Conservation (phyloP, 2,113 vertebrate species). For the Phrynosoma blainvillii region DNA sequence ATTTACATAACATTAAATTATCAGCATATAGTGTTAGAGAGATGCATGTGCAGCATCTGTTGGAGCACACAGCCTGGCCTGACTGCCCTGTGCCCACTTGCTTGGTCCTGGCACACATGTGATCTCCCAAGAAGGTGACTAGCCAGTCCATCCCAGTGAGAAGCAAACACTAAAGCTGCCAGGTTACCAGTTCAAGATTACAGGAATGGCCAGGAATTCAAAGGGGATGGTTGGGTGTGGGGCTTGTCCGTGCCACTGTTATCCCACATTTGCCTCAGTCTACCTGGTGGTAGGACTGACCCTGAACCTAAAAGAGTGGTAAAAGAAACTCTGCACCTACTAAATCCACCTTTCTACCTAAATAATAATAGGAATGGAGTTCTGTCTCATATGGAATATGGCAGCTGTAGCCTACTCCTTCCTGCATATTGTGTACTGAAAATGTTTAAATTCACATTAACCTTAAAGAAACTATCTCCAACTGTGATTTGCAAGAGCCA, state of each 20-base stretch:
- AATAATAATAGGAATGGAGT: neutral
- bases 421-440: neutral
- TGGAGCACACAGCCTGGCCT: too few relatives aligned
- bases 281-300: neutral
- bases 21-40: too few relatives aligned
- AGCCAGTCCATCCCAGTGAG: neutral
- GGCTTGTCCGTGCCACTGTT: neutral
- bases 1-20: too few relatives aligned
- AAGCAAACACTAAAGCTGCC: neutral
- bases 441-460: slow-evolving; percentile 58
- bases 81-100: too few relatives aligned
- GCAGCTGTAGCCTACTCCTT: neutral
- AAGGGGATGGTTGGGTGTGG: neutral
- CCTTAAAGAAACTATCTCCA: slow-evolving; percentile 42
- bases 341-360: neutral
- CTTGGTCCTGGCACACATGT: too few relatives aligned
- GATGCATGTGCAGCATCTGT: neutral
- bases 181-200: neutral
- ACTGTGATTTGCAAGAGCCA: slow-evolving; percentile 45
- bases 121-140: neutral
- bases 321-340: neutral
- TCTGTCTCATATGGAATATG: neutral
- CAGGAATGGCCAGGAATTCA: neutral
- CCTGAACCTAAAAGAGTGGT: neutral
- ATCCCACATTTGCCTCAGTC: neutral